These are phyloP conservation scores for Dasyprocta punctata DNA, from an alignment of 2,113 vertebrate species.

Conservation along the genomic window DNA sequence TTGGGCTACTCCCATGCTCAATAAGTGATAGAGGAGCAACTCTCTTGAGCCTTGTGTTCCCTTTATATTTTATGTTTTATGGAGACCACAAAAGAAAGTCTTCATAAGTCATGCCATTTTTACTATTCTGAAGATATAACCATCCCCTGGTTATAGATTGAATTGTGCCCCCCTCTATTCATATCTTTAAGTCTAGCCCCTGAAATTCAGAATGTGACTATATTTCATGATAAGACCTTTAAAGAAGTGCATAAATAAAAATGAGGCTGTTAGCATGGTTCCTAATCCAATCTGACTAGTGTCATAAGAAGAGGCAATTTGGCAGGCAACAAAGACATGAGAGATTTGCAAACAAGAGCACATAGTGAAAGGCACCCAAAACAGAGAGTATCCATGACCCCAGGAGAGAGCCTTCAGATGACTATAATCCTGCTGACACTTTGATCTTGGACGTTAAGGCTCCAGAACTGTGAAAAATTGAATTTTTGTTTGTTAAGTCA, in stretches of 20 bases:
- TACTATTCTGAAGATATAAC: not conserved
- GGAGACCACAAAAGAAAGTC: not conserved
- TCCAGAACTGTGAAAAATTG: not conserved
- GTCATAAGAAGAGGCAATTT: not conserved
- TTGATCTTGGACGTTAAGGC: not conserved
- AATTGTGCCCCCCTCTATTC: not conserved
- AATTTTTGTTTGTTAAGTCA: not conserved
- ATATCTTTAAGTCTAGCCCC: not conserved
- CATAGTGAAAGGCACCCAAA: not conserved
- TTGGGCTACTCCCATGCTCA: not conserved
- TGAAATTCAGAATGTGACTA: not conserved
- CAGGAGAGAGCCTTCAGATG: not conserved
- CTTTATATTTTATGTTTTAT: not conserved
- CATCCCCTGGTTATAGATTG: not conserved
- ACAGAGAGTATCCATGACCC: not conserved
- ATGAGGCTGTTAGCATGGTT: not conserved
- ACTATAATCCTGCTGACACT: not conserved
- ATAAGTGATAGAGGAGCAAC: not conserved
- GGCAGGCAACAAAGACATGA: not conserved
- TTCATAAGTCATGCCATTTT: not conserved
- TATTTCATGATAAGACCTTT: not conserved
- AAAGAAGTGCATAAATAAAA: not conserved
- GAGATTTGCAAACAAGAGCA: not conserved
- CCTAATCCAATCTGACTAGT: not conserved
- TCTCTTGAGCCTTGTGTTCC: not conserved